These are phyloP conservation scores for Raphicerus campestris DNA, from an alignment of 2,113 vertebrate genomes.

Conservation along the genomic window DNA sequence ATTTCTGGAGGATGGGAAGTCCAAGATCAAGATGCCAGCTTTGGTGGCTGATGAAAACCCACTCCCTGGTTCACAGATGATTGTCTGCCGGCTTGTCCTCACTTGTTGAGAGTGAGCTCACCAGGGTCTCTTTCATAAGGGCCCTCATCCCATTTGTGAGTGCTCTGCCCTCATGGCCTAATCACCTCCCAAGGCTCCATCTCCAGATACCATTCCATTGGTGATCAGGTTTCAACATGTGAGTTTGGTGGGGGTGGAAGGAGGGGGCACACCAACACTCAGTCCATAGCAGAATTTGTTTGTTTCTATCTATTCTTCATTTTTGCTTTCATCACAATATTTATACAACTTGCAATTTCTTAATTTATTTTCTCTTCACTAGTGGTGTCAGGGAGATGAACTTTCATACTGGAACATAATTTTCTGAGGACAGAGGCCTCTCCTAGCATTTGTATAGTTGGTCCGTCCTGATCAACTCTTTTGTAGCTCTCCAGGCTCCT, in stretches of 20 bases:
- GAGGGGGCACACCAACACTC: not conserved
- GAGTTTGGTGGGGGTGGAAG: not conserved
- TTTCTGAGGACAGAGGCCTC: not conserved
- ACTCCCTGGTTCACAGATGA: not conserved
- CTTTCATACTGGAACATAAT: not conserved
- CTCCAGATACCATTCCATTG: not conserved
- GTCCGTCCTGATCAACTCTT: not conserved
- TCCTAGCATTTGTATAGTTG: not conserved
- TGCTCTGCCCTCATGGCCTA: not conserved
- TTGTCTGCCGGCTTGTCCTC: not conserved
- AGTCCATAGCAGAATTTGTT: not conserved
- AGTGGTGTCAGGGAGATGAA: not conserved
- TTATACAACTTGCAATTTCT: not conserved
- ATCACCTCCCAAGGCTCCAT: not conserved
- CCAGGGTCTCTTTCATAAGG: not conserved
- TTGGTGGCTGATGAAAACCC: not conserved
- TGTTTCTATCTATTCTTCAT: not conserved
- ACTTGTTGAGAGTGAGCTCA: not conserved
- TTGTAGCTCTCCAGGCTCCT: not conserved
- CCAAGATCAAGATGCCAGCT: not conserved
- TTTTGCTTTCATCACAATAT: not conserved
- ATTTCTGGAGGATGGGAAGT: not conserved
- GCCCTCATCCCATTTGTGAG: not conserved
- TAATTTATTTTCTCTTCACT: not conserved
- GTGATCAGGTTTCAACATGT: not conserved